These are phyloP conservation scores for Zaprionus davidi DNA, from an alignment of 1,140 invertebrate species.

Conservation along the genomic window DNA sequence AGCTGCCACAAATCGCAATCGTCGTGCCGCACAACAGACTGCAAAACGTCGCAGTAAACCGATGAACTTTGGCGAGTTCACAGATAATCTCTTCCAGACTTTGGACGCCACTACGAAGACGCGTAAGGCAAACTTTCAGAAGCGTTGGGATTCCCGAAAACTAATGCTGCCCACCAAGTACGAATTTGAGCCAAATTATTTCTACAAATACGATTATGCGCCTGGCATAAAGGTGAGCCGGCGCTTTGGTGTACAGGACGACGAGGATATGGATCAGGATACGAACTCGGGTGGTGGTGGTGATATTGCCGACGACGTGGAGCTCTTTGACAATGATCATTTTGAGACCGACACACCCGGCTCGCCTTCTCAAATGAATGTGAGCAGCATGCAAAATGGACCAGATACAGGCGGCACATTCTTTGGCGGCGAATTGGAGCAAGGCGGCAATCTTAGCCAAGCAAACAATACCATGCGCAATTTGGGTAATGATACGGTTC, in stretches of 20 bases:
- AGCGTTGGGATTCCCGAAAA: constrained; percentile 81
- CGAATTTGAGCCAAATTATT: constrained; percentile 61
- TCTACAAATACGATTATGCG: constrained; percentile 61
- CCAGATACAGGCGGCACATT: constrained; percentile 34
- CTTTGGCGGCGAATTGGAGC: constrained; percentile 66
- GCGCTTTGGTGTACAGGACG: constrained; percentile 44
- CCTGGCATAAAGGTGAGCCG: constrained; percentile 63
- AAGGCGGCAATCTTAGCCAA: neutral
- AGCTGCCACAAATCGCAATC: constrained; percentile 9
- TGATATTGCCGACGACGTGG: constrained; percentile 50
- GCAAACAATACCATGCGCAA: constrained; percentile 25
- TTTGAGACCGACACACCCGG: constrained; percentile 44
- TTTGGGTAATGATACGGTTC: constrained; percentile 65
- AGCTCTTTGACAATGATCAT: constrained; percentile 65
- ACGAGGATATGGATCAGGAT: constrained; percentile 43
- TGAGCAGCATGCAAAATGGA: constrained; percentile 11
- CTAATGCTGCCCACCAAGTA: constrained; percentile 74
- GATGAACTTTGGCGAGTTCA: constrained; percentile 57
- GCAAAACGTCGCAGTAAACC: constrained; percentile 50
- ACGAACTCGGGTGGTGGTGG: constrained; percentile 20
- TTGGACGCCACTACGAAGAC: constrained; percentile 62
- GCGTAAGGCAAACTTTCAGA: constrained; percentile 75
- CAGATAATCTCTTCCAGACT: constrained; percentile 60
- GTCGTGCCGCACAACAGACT: constrained; percentile 28
- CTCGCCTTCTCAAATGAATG: constrained; percentile 32